phyloP scores from a whole-genome alignment of 2,113 vertebrate species.

The Macaca fascicularis region T2T-MFA8v1.1 NC_088385.1:30088501-30089000 shows the following conservation, averaged over 20 bases:
- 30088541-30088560: not conserved
- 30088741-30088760: not conserved
- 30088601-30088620: not conserved
- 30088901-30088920: not conserved
- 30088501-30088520: not conserved
- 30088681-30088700: not conserved
- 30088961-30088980: not conserved
- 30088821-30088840: conserved; percentile 51
- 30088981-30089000: not conserved
- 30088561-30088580: not conserved
- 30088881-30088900: not conserved
- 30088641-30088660: not conserved
- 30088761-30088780: conserved; percentile 40
- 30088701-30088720: not conserved
- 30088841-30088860: not conserved
- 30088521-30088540: not conserved
- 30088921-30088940: fast-evolving
- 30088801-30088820: conserved; percentile 73
- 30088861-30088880: not conserved
- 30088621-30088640: not conserved
- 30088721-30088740: not conserved
- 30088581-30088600: not conserved
- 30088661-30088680: not conserved
- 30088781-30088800: conserved; percentile 53
- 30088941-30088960: not conserved